These are phyloP conservation scores for Neoaliturus tenellus DNA, from an alignment of 2,888 invertebrate genomes.

Conservation along the genomic window DNA sequence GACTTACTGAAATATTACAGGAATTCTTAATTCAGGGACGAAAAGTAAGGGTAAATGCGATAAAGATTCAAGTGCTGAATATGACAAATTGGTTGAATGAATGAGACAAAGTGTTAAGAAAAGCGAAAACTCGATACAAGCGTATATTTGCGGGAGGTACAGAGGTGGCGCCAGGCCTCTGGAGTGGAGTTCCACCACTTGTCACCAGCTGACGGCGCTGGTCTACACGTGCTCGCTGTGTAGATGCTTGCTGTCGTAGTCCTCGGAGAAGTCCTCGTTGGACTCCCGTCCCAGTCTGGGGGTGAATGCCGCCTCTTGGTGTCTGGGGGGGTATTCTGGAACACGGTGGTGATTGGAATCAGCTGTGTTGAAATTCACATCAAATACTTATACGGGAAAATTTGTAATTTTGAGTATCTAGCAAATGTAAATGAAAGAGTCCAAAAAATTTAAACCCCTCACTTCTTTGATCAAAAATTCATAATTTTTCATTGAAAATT, in stretches of 20 bases:
- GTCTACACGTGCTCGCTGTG: conserved; percentile 39
- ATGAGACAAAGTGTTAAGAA: background rate
- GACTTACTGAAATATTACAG: too few species aligned
- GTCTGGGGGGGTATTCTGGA: conserved; percentile 51
- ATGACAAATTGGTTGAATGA: background rate
- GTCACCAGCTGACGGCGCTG: too few species aligned
- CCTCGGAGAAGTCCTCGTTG: conserved; percentile 53
- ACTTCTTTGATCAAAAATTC: too few species aligned
- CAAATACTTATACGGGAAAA: too few species aligned
- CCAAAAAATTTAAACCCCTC: too few species aligned
- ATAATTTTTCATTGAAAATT: too few species aligned
- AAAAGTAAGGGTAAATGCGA: background rate
- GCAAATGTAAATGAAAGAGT: too few species aligned
- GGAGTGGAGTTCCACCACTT: too few species aligned
- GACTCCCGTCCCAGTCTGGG: conserved; percentile 55
- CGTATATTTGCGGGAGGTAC: background rate
- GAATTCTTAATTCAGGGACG: background rate
- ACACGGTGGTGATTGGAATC: background rate
- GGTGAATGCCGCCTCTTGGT: conserved; percentile 51
- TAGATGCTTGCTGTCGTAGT: conserved; percentile 37
- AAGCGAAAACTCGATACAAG: background rate
- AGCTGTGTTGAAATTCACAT: too few species aligned
- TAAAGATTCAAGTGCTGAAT: background rate
- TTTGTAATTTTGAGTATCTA: too few species aligned
- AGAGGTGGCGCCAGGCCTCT: background rate